phyloP scores from a whole-genome alignment of 2,113 vertebrate genomes.

The Egretta garzetta region DNA sequence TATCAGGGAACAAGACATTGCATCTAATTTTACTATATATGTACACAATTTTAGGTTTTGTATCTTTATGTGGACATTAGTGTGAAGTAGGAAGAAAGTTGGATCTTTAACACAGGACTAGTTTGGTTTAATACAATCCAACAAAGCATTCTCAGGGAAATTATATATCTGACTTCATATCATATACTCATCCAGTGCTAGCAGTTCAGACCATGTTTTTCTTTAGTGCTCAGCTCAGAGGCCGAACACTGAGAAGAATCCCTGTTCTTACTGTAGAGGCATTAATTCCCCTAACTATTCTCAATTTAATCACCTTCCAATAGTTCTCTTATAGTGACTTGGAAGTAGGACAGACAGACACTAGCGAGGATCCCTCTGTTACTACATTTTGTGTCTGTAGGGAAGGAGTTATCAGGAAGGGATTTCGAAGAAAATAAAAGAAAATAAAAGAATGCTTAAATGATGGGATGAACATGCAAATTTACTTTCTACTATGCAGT shows the following conservation, averaged over 20 bases:
- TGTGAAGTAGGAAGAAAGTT: background rate
- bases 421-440: background rate
- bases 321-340: background rate
- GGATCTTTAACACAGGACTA: background rate
- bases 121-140: background rate
- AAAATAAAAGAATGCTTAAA: background rate
- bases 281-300: background rate
- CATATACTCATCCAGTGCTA: background rate
- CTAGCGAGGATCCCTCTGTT: background rate
- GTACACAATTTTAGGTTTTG: accelerated
- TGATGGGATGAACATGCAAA: background rate
- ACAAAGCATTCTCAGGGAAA: background rate
- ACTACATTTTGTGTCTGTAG: background rate
- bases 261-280: background rate
- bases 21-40: background rate
- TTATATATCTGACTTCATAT: background rate
- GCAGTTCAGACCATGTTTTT: background rate
- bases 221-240: background rate
- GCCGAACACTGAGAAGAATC: background rate
- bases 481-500: background rate
- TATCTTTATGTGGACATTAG: background rate
- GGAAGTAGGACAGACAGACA: background rate
- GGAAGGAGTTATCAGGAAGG: background rate
- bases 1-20: background rate
- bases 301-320: background rate